These are phyloP conservation scores for Limnephilus rhombicus DNA, from an alignment of 2,888 invertebrate species.

Conservation along the genomic window DNA sequence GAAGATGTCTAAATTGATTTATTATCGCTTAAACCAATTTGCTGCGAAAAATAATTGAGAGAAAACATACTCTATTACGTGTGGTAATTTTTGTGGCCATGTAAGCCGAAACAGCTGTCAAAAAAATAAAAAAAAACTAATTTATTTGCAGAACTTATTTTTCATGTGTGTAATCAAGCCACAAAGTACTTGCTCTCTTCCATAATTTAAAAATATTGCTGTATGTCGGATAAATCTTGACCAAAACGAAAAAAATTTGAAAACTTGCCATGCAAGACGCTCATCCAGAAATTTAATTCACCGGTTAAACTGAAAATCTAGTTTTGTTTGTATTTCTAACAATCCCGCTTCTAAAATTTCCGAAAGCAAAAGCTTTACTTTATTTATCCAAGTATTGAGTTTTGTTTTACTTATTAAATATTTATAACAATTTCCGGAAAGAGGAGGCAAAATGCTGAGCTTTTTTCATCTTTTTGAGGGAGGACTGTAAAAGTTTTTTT, in stretches of 20 bases:
- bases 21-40: no score
- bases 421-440: neutral
- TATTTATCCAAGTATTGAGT: neutral
- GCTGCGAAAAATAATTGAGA: no score
- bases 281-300: neutral
- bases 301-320: constrained; percentile 5
- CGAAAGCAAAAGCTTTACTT: neutral
- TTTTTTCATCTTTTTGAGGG: neutral
- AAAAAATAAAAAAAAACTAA: no score
- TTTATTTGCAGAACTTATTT: no score
- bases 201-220: neutral
- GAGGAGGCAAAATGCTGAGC: neutral
- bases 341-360: neutral
- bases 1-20: no score
- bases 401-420: neutral
- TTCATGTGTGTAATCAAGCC: no score
- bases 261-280: neutral
- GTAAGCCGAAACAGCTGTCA: no score
- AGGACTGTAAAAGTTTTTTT: neutral
- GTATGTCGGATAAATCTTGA: neutral
- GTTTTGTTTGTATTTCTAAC: constrained; percentile 1
- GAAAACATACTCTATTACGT: no score
- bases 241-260: neutral
- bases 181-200: no score
- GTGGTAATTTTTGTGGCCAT: no score